Conservation (phyloP, 2,888 invertebrate genomes). For the Aleiodes leptofemur region DNA sequence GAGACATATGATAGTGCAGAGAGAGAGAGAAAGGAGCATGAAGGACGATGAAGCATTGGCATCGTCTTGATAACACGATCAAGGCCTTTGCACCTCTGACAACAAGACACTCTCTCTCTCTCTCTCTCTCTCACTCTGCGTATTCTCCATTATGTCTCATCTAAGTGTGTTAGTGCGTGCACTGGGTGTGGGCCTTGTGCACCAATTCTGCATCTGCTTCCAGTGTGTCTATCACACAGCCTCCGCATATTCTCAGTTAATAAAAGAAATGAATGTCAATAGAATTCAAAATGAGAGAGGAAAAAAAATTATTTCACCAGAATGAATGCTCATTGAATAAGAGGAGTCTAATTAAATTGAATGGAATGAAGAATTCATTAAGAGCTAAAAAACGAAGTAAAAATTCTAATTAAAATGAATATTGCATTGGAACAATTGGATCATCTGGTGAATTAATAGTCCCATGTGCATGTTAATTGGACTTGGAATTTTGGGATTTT, state of each 20-base stretch:
- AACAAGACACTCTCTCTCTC: constrained; percentile 54
- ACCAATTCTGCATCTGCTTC: constrained; percentile 37
- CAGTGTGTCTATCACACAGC: constrained; percentile 1
- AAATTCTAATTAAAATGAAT: no score
- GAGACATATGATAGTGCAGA: no score
- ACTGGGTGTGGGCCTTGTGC: constrained; percentile 49
- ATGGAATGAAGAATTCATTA: no score
- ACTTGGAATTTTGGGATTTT: constrained; percentile 7
- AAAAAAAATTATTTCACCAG: no score
- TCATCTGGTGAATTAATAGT: no score
- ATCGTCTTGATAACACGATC: constrained; percentile 67
- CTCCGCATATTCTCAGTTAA: no score
- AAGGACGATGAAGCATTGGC: constrained; percentile 49
- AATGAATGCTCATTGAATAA: no score
- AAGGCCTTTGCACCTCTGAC: constrained; percentile 53
- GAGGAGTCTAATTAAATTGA: no score
- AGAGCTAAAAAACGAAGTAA: no score
- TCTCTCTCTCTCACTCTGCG: constrained; percentile 48
- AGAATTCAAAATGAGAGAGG: no score
- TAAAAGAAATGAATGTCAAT: neutral
- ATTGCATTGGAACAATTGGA: no score
- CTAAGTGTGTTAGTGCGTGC: constrained; percentile 65
- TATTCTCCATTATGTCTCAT: constrained; percentile 66
- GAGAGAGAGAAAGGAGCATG: neutral
- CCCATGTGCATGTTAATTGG: no score